Base-by-base conservation (phyloP, 1,140 invertebrate species). In the Psix sp. region DNA sequence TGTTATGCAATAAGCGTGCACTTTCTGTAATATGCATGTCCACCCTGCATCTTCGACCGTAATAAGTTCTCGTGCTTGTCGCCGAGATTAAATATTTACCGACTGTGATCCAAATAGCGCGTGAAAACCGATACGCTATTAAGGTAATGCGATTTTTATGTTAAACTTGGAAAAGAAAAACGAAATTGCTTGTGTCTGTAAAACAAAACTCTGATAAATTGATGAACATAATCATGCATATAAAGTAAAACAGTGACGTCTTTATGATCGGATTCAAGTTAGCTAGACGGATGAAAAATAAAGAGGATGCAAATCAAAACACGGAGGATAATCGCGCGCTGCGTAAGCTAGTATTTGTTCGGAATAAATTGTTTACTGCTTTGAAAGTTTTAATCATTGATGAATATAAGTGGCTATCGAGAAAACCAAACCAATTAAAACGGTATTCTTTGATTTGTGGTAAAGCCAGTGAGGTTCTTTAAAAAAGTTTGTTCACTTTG, bases 11-110 rank as follows among this genome's bases (percentile, higher is more conserved):
- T 75, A 77, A 77, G 70, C 60, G 68, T 72, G 73, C 73, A 76
- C 75, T 76, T 77, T 76, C 66, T 59, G 67, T 68, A 72, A 76
- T 76, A 73, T 71, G 60, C 74, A 65, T 72, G 74, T 76, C 60
- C 65, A 51, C 39, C 38, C 14, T 43, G 20, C 26, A 36, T 0
- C 46, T n/a, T 13, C 38, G 18, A 39, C 13, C n/a, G 29, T 21
- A 14, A 52, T 63, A 63, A 40, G 16, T 40, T 63, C 31, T 35
- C 36, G 13, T 2, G 11, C 46, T 51, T 49, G 35, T 49, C 36
- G 40, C 29, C 24, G 29, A 21, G 40, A 51, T 49, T 42, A 42
- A 62, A 49, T 42, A 62, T 51, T 42, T 26, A 51, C 13, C 26
- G 17, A 13, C 16, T 31, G 13, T 33, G 13, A 35, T 11, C 10